Evolutionary conservation across 2,113 vertebrate genomes (phyloP).

Genomic region (Canis aureus): DNA sequence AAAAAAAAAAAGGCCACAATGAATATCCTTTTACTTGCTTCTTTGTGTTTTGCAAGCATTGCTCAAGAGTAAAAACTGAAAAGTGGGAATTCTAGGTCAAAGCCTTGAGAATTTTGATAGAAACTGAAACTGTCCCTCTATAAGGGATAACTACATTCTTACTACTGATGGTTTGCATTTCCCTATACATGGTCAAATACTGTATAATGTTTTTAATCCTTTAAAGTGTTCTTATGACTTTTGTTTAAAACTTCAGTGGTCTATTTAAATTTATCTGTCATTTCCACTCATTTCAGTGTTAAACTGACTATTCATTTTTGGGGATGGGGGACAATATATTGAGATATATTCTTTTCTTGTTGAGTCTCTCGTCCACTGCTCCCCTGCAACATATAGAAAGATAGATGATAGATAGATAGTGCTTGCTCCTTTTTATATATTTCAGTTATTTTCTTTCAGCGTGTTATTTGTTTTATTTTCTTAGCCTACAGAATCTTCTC

Average conservation of each 20-base stretch:
- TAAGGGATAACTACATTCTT: neutral
- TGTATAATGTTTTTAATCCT: neutral
- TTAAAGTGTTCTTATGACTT: neutral
- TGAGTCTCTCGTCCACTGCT: neutral
- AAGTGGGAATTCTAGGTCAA: constrained; percentile 5
- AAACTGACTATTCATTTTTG: neutral
- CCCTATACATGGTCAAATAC: neutral
- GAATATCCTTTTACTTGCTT: neutral
- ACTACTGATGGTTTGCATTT: neutral
- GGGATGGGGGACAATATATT: neutral
- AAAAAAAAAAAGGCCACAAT: neutral
- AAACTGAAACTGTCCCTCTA: neutral
- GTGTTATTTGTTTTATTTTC: neutral
- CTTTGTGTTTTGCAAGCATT: neutral
- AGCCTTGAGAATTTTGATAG: neutral
- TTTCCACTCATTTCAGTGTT: neutral
- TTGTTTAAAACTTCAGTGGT: neutral
- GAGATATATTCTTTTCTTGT: neutral
- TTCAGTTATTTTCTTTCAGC: constrained; percentile 7
- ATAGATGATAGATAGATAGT: neutral
- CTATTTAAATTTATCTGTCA: neutral
- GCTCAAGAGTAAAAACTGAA: neutral
- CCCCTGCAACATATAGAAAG: neutral
- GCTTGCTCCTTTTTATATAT: neutral
- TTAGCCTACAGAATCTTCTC: neutral